A percentile compares a stretch with the other conserved stretches of the same genome.
These are phyloP conservation scores for Malthinus flaveolus DNA, from an alignment of 2,888 invertebrate species.

Conservation along the genomic window DNA sequence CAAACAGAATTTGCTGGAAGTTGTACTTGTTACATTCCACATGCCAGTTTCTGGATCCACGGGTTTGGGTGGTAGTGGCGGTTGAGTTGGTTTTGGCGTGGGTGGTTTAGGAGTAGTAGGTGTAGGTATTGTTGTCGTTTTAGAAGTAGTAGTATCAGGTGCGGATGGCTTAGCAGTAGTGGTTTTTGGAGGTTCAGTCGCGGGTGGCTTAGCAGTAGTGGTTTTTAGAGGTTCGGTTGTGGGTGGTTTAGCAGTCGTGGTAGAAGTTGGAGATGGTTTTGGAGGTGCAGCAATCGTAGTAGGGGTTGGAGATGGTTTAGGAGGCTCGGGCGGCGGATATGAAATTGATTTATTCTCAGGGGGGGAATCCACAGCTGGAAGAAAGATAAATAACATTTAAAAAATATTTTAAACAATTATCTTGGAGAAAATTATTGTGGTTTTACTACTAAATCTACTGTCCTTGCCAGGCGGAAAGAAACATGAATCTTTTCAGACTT, in stretches of 20 bases:
- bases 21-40: slow-evolving; percentile 56
- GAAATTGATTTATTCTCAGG: too few relatives aligned
- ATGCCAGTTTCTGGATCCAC: slow-evolving; percentile 52
- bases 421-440: too few relatives aligned
- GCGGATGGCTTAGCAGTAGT: not conserved
- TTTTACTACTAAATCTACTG: too few relatives aligned
- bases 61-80: slow-evolving; percentile 41
- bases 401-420: too few relatives aligned
- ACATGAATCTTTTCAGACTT: too few relatives aligned
- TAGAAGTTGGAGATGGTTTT: too few relatives aligned
- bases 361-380: too few relatives aligned
- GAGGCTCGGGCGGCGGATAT: too few relatives aligned
- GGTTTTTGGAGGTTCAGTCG: not conserved
- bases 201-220: not conserved
- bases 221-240: not conserved
- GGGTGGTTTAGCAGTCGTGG: too few relatives aligned
- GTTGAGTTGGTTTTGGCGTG: slow-evolving; percentile 41
- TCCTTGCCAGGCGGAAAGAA: too few relatives aligned
- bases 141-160: not conserved
- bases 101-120: slow-evolving; percentile 44
- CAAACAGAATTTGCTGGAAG: slow-evolving; percentile 60
- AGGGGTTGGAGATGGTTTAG: not conserved
- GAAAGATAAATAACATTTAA: too few relatives aligned
- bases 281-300: too few relatives aligned
- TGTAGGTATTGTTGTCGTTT: slow-evolving; percentile 50